Percentiles rank a stretch among this genome's conserved stretches.
These are phyloP conservation scores for Corvus cornix DNA, from an alignment of 2,113 vertebrate species.

Conservation along the genomic window DNA sequence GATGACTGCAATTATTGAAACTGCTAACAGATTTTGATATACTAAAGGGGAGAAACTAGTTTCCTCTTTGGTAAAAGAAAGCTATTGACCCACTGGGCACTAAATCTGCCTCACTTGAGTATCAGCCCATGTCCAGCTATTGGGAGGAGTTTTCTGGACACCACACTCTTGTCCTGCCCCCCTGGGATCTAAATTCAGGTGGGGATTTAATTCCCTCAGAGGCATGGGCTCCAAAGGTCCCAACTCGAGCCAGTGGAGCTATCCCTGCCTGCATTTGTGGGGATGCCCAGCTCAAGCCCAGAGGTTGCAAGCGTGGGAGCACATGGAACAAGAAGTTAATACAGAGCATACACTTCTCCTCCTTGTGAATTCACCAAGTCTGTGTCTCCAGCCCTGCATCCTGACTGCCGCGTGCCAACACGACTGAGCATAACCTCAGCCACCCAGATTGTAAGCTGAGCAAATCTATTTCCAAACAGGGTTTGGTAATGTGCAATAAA, in stretches of 20 bases:
- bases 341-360: background rate
- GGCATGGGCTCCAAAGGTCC: too few species aligned
- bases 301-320: fast-evolving
- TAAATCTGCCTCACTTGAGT: background rate
- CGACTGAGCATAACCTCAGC: background rate
- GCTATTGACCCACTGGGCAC: background rate
- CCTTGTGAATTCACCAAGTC: fast-evolving
- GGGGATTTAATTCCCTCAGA: background rate
- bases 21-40: background rate
- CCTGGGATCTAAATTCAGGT: background rate
- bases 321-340: background rate
- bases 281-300: background rate
- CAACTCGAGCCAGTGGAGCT: fast-evolving
- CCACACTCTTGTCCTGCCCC: background rate
- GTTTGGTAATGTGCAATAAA: background rate
- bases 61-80: background rate
- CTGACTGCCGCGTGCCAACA: background rate
- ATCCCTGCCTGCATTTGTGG: fast-evolving
- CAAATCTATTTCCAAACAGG: background rate
- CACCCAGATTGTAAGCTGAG: background rate
- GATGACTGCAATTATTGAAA: background rate
- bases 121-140: fast-evolving
- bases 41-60: background rate
- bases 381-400: background rate
- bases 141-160: background rate